Conservation (phyloP, 2,113 vertebrate species). For the Amblyornis subalaris region DNA sequence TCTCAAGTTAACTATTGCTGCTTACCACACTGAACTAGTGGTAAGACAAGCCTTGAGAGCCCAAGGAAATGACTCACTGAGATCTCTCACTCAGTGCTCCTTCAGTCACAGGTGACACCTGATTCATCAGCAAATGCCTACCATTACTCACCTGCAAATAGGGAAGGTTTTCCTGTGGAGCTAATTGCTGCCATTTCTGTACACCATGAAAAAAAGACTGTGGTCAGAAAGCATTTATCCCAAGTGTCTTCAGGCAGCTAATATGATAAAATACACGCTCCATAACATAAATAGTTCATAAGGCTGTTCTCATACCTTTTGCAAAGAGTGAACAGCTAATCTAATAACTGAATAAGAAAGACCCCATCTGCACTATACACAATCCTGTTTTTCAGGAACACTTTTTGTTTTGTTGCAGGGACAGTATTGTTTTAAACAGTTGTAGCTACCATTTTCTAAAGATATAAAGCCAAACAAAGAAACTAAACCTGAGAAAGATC, state of each 20-base stretch:
- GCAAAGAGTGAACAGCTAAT: neutral
- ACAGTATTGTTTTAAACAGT: neutral
- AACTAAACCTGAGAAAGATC: neutral
- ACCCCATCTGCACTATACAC: neutral
- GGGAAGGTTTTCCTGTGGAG: neutral
- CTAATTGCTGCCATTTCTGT: neutral
- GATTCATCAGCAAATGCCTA: conserved; percentile 21
- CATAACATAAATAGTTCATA: neutral
- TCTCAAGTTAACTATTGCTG: neutral
- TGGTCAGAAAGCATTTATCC: neutral
- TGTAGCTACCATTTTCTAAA: neutral
- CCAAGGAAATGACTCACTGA: conserved; percentile 39
- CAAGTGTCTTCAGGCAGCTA: neutral
- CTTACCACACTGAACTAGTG: neutral
- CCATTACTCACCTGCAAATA: conserved; percentile 21
- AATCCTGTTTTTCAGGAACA: neutral
- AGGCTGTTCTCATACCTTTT: neutral
- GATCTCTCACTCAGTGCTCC: neutral
- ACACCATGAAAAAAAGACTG: neutral
- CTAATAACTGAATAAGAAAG: neutral
- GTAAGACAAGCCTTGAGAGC: neutral
- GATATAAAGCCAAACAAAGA: neutral
- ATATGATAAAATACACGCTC: neutral
- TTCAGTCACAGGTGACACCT: conserved; percentile 16
- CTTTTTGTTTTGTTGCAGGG: neutral